Conservation (phyloP, 2,797 vertebrate genomes). For the Morus bassanus region DNA sequence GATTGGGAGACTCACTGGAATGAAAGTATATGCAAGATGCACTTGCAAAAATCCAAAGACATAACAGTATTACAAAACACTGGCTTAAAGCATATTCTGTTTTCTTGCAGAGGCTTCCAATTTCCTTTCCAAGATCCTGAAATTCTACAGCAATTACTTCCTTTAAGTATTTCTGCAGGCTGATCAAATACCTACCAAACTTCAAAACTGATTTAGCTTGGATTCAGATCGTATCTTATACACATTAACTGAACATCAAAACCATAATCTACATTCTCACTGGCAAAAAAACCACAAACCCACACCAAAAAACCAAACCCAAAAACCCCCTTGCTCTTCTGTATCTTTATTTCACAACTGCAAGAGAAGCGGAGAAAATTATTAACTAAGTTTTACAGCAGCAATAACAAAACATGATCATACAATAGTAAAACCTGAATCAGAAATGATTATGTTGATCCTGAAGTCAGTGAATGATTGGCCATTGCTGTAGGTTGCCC, state of each 20-base stretch:
- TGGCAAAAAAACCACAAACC: neutral
- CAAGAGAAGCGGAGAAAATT: neutral
- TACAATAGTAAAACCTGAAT: neutral
- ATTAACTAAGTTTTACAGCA: neutral
- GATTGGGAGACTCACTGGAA: neutral
- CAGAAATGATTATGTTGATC: neutral
- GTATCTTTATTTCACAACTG: neutral
- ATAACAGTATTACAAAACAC: neutral
- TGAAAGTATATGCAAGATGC: neutral
- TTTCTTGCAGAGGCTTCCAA: neutral
- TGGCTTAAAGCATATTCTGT: neutral
- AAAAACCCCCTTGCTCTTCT: accelerated
- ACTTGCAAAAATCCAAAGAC: neutral
- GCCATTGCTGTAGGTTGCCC: neutral
- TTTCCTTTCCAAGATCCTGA: neutral
- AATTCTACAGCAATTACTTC: neutral
- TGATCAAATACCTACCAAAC: neutral
- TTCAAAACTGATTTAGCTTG: neutral
- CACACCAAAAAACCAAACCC: neutral
- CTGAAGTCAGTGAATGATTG: neutral
- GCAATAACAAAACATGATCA: neutral
- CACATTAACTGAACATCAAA: neutral
- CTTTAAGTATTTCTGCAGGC: neutral
- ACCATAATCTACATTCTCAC: neutral
- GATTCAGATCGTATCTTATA: neutral